These are phyloP conservation scores for Dinoponera quadriceps DNA, from an alignment of 1,140 invertebrate species.

Conservation along the genomic window DNA sequence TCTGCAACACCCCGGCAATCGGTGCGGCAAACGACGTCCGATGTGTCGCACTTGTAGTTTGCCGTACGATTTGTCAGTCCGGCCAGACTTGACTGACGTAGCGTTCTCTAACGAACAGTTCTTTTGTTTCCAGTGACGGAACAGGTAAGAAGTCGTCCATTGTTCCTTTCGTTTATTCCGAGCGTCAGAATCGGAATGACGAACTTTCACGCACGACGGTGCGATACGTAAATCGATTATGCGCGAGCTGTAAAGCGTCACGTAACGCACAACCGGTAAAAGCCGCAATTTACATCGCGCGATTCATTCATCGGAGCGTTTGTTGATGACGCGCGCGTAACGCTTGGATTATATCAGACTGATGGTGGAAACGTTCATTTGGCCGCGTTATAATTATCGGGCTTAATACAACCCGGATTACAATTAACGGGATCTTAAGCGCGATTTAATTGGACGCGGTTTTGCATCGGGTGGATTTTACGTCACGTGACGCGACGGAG, in stretches of 20 bases:
- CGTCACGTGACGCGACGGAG: too few species aligned
- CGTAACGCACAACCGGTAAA: too few species aligned
- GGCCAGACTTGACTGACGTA: background rate
- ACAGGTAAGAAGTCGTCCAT: background rate
- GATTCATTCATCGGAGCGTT: too few species aligned
- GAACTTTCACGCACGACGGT: background rate
- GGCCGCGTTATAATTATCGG: background rate
- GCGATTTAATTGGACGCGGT: background rate
- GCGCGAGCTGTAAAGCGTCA: background rate
- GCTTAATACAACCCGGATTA: too few species aligned
- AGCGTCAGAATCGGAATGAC: background rate
- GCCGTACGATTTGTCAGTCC: background rate
- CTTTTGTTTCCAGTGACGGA: background rate
- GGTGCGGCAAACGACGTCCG: background rate
- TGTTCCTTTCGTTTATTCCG: background rate
- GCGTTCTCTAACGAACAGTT: background rate
- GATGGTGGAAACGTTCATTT: background rate
- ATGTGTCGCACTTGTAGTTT: background rate
- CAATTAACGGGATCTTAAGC: background rate
- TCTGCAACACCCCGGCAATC: background rate
- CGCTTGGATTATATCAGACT: background rate
- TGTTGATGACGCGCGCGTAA: too few species aligned
- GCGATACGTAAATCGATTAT: background rate
- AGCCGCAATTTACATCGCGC: too few species aligned
- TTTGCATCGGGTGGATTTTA: background rate